These are phyloP conservation scores for Watsonalla binaria DNA, from an alignment of 2,888 invertebrate species.

Conservation along the genomic window DNA sequence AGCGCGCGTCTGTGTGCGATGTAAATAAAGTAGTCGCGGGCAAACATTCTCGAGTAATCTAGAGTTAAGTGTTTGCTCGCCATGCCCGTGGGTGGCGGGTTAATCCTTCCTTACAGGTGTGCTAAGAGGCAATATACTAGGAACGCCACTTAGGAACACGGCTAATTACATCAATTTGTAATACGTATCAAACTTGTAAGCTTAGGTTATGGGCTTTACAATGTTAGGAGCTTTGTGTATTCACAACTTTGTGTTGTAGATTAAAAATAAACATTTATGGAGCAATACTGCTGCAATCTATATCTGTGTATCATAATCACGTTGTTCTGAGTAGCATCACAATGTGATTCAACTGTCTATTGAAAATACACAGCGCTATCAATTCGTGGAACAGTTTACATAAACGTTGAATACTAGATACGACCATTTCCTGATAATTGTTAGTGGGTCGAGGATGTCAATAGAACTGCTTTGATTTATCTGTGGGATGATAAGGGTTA, in stretches of 20 bases:
- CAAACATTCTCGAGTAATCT: conserved; percentile 27
- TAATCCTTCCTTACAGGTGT: conserved; percentile 18
- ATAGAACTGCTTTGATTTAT: background rate
- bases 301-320: too few relatives aligned
- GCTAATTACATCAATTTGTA: too few relatives aligned
- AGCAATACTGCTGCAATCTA: background rate
- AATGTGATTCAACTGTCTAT: background rate
- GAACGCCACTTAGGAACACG: background rate
- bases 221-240: too few relatives aligned
- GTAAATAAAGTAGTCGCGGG: conserved; percentile 30
- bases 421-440: background rate
- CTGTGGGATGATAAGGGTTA: background rate
- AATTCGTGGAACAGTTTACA: background rate
- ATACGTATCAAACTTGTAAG: too few relatives aligned
- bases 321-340: background rate
- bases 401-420: background rate
- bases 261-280: too few relatives aligned
- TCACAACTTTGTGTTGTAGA: too few relatives aligned
- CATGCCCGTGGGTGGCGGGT: conserved; percentile 16
- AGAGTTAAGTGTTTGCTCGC: conserved; percentile 17
- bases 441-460: background rate
- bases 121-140: background rate
- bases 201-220: too few relatives aligned
- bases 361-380: background rate
- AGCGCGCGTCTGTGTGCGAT: conserved; percentile 17